Evolutionary conservation across 2,113 vertebrate species (phyloP).

Genomic region (Chionomys nivalis): DNA sequence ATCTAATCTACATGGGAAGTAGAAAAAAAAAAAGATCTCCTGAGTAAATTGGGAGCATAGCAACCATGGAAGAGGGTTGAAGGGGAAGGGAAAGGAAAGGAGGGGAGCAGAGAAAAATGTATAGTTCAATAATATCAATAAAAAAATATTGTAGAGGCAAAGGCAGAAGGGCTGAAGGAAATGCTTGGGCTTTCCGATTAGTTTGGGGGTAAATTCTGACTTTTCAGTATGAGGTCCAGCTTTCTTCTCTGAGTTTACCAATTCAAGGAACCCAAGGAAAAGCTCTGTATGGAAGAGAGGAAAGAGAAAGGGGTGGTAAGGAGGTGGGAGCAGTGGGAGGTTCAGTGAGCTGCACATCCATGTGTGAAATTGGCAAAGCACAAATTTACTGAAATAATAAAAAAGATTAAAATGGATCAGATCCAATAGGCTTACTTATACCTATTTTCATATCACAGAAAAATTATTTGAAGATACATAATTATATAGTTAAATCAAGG

Average conservation of each 20-base stretch:
- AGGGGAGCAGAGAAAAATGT: no score
- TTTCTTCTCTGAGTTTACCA: slow-evolving; percentile 19
- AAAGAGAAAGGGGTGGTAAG: neutral
- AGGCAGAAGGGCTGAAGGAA: neutral
- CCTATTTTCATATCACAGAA: neutral
- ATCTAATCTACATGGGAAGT: no score
- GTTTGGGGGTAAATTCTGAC: neutral
- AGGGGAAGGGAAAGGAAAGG: no score
- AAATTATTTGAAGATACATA: neutral
- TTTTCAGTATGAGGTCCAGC: neutral
- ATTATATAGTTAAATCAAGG: neutral
- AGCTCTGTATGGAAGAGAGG: neutral
- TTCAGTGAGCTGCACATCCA: neutral
- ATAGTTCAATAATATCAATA: neutral
- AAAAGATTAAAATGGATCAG: neutral
- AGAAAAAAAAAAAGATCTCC: no score
- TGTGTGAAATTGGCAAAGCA: neutral
- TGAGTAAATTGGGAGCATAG: no score
- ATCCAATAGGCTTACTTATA: neutral
- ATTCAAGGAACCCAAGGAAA: neutral
- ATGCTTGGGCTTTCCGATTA: neutral
- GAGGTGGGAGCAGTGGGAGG: neutral
- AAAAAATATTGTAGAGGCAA: neutral
- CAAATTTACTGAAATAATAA: neutral
- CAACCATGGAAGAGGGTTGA: no score